Base-by-base conservation (phyloP, 2,797 vertebrate genomes). In the Notoglanidium macrostoma region DNA sequence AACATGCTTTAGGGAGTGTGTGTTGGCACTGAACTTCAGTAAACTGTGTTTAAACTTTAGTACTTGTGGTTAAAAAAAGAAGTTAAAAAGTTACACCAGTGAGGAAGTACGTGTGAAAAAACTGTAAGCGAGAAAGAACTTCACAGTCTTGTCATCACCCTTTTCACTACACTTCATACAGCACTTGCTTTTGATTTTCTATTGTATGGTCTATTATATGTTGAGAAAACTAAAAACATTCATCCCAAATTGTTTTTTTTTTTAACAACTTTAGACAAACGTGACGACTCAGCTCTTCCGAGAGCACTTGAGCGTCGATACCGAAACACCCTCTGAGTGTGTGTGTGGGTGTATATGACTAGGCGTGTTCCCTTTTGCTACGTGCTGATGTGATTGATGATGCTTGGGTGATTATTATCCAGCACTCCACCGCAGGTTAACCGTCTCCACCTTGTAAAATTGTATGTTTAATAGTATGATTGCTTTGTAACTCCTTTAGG, bases 331-430 rank as follows among this genome's bases (percentile, higher is more conserved):
- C 40, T 61, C 70, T 76, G 70, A 40, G 70, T 65, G 57, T 65
- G 57, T 61, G 85, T 67, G 85, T 78, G 85, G 77, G 85, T 85
- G 73, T 68, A 55, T 79, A 54, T 54, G 72, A 78, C 74, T 78
- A 79, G 74, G 85, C 17, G 85, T 86, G 74, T 86, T 85, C 84
- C 55, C 44, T 74, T 76, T 77, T 59, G 55, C 70, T 67, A 44
- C 8, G 1, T 79, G 46, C 19, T n/a, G 46, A 54, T 23, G 29
- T 86, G 76, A 86, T 86, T 86, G 46, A 86, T 86, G 85, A 77
- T 79, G 61, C 29, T 78, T 79, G 46, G 51, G 32, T 57, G 83
- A 84, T 84, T 70, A 84, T 73, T 70, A 84, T 84, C 49, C 67
- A 15, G 82, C 49, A 8, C 49, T 72, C 21, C 10, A 15, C 81